Conservation (phyloP, 2,888 invertebrate genomes). For the Cryptus viduatorius region DNA sequence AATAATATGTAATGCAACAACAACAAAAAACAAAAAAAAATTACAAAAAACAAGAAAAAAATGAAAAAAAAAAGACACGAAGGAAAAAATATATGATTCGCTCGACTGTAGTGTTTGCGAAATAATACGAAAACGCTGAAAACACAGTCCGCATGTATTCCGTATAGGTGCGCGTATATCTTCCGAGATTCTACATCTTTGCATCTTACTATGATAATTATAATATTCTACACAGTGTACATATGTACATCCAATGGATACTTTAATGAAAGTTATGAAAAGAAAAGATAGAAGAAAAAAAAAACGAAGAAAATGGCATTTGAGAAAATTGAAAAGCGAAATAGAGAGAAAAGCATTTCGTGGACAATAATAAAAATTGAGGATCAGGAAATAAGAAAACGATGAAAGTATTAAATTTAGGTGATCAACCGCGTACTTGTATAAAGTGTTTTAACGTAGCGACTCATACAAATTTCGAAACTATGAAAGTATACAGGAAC, state of each 20-base stretch:
- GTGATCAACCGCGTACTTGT: slow-evolving; percentile 51
- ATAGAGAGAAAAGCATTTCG: slow-evolving; percentile 13
- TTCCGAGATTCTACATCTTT: slow-evolving; percentile 58
- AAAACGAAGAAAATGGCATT: background rate
- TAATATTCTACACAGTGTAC: slow-evolving; percentile 60
- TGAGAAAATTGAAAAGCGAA: slow-evolving; percentile 24
- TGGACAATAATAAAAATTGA: slow-evolving; percentile 57
- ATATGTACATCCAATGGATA: slow-evolving; percentile 65
- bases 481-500: slow-evolving; percentile 67
- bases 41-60: slow-evolving; percentile 23
- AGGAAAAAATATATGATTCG: slow-evolving; percentile 49
- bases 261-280: slow-evolving; percentile 31
- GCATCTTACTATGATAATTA: slow-evolving; percentile 58
- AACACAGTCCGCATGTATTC: slow-evolving; percentile 32
- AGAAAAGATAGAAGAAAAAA: slow-evolving; percentile 1
- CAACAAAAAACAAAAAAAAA: slow-evolving; percentile 44
- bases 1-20: slow-evolving; percentile 68
- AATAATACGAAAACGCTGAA: slow-evolving; percentile 35
- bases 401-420: slow-evolving; percentile 60
- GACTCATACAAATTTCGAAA: slow-evolving; percentile 57
- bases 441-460: slow-evolving; percentile 60
- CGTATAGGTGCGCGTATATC: slow-evolving; percentile 45
- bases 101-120: slow-evolving; percentile 59
- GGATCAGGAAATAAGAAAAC: slow-evolving; percentile 48
- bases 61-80: slow-evolving; percentile 32